Evolutionary conservation across 2,888 invertebrate species (phyloP).

Genomic region (Aporophyla nigra): DNA sequence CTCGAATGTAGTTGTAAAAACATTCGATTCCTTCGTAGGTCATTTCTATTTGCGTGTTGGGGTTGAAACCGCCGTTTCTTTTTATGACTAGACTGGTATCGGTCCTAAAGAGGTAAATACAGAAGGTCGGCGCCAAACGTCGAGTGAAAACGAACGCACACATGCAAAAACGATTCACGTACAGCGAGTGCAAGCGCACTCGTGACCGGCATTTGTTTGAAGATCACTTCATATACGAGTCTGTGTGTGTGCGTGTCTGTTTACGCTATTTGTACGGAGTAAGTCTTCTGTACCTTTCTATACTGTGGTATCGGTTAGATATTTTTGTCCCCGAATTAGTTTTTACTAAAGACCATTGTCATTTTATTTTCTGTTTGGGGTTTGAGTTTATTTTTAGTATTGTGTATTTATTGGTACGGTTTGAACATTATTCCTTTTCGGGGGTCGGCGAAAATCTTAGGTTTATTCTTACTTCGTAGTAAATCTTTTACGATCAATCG

Average conservation of each 20-base stretch:
- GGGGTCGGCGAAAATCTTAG: slow-evolving; percentile 35
- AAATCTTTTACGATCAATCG: slow-evolving; percentile 32
- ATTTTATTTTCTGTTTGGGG: slow-evolving; percentile 55
- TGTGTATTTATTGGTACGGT: slow-evolving; percentile 38
- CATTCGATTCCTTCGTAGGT: slow-evolving; percentile 49
- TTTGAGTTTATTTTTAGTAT: slow-evolving; percentile 49
- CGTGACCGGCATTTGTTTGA: not conserved
- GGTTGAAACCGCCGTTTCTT: slow-evolving; percentile 45
- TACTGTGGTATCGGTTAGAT: slow-evolving; percentile 17
- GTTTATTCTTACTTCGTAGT: slow-evolving; percentile 19
- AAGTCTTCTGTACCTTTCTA: not conserved
- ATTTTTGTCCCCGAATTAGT: slow-evolving; percentile 54
- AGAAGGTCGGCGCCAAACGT: slow-evolving; percentile 7
- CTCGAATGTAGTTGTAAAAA: slow-evolving; percentile 43
- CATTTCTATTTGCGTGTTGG: slow-evolving; percentile 53
- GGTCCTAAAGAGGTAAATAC: not conserved
- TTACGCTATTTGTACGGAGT: not conserved
- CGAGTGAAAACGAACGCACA: not conserved
- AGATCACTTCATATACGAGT: not conserved
- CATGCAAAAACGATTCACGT: too few relatives aligned
- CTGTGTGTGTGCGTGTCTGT: too few relatives aligned
- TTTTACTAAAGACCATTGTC: slow-evolving; percentile 48
- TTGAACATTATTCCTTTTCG: slow-evolving; percentile 28
- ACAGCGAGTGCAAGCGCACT: slow-evolving; percentile 8
- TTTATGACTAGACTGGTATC: slow-evolving; percentile 38